phyloP scores from a whole-genome alignment of 2,113 vertebrate species.

The Panthera uncia region DNA sequence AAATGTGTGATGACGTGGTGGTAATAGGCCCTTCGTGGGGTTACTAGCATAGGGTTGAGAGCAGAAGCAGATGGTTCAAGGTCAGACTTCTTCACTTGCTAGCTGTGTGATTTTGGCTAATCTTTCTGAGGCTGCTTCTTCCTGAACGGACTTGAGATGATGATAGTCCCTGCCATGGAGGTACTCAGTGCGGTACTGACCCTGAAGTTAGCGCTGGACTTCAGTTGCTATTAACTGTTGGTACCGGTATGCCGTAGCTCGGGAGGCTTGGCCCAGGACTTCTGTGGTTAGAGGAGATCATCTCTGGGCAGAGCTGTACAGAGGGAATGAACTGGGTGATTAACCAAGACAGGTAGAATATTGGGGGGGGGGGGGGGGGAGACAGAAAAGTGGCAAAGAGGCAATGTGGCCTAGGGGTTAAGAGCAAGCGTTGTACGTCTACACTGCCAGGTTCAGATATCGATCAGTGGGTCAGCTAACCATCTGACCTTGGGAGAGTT shows the following conservation, averaged over 20 bases:
- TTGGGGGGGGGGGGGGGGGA: not conserved
- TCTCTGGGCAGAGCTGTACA: not conserved
- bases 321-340: not conserved
- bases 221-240: not conserved
- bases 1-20: not conserved
- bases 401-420: not conserved
- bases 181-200: not conserved
- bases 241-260: not conserved
- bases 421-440: not conserved
- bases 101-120: not conserved
- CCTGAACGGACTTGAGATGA: not conserved
- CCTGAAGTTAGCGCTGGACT: not conserved
- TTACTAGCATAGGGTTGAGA: not conserved
- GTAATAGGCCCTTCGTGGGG: not conserved
- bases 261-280: not conserved
- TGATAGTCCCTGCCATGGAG: not conserved
- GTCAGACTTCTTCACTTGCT: not conserved
- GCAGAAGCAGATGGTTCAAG: not conserved
- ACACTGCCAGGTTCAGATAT: not conserved
- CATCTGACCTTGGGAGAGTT: not conserved
- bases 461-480: not conserved
- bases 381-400: not conserved
- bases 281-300: not conserved
- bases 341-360: not conserved
- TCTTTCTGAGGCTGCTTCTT: not conserved